A percentile compares a stretch with the other conserved stretches of the same genome.
These are phyloP conservation scores for Baryphthengus martii DNA, from an alignment of 2,113 vertebrate species.

Conservation along the genomic window DNA sequence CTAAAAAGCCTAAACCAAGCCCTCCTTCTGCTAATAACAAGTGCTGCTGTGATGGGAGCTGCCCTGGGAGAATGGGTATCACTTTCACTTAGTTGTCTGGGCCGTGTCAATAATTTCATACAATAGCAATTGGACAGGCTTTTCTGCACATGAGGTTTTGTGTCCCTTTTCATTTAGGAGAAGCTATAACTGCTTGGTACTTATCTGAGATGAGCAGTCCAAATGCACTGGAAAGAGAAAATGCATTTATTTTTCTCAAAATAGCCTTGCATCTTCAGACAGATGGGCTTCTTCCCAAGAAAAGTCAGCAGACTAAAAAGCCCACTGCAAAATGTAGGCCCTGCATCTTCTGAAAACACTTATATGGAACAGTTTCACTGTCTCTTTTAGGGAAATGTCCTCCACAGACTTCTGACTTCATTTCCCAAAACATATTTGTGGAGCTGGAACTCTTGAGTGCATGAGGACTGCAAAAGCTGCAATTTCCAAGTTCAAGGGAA, in stretches of 20 bases:
- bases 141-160: accelerated
- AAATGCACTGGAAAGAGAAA: background rate
- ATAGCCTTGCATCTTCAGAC: background rate
- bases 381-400: background rate
- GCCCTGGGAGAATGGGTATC: background rate
- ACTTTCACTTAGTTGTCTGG: background rate
- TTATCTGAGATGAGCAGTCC: background rate
- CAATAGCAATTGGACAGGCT: accelerated
- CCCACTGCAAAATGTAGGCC: background rate
- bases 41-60: background rate
- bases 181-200: background rate
- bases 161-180: background rate
- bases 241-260: background rate
- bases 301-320: background rate
- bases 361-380: background rate
- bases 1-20: background rate
- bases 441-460: background rate
- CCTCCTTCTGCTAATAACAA: background rate
- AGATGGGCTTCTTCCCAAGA: background rate
- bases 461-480: background rate
- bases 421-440: background rate
- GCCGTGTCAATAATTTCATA: background rate
- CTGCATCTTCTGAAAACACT: background rate
- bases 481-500: background rate
- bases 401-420: background rate